phyloP scores from a whole-genome alignment of 2,888 invertebrate genomes.

The Trissolcus japonicus region DNA sequence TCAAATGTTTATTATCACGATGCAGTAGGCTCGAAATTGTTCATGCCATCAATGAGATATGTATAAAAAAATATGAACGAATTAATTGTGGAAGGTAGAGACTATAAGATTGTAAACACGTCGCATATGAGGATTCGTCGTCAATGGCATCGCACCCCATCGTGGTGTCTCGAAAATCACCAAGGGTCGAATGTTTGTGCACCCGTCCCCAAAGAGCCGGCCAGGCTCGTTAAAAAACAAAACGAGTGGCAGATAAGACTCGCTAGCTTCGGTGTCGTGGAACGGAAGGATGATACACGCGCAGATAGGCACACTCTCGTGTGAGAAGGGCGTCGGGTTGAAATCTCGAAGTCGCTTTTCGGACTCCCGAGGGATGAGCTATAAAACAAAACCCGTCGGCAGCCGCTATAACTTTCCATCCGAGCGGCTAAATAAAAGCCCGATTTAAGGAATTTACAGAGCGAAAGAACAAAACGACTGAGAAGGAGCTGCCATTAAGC shows the following conservation, averaged over 20 bases:
- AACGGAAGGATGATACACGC: conserved; percentile 57
- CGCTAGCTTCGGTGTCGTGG: conserved; percentile 52
- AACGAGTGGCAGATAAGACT: conserved; percentile 60
- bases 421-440: conserved; percentile 54
- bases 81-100: no score
- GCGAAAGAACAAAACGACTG: conserved; percentile 48
- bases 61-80: background rate
- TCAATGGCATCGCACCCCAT: conserved; percentile 45
- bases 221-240: conserved; percentile 64
- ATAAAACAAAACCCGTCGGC: conserved; percentile 59
- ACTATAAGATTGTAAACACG: conserved; percentile 41
- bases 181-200: conserved; percentile 56
- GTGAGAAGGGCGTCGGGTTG: conserved; percentile 54
- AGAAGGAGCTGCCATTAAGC: conserved; percentile 47
- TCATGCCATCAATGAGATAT: background rate
- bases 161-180: conserved; percentile 52
- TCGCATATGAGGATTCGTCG: conserved; percentile 45
- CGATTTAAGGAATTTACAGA: conserved; percentile 56
- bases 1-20: background rate
- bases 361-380: conserved; percentile 53
- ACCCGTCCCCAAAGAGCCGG: conserved; percentile 58
- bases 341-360: conserved; percentile 55
- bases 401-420: conserved; percentile 49
- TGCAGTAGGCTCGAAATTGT: background rate
- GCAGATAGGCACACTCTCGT: conserved; percentile 54